Conservation (phyloP, 1,140 invertebrate species). For the Bombus terrestris region DNA sequence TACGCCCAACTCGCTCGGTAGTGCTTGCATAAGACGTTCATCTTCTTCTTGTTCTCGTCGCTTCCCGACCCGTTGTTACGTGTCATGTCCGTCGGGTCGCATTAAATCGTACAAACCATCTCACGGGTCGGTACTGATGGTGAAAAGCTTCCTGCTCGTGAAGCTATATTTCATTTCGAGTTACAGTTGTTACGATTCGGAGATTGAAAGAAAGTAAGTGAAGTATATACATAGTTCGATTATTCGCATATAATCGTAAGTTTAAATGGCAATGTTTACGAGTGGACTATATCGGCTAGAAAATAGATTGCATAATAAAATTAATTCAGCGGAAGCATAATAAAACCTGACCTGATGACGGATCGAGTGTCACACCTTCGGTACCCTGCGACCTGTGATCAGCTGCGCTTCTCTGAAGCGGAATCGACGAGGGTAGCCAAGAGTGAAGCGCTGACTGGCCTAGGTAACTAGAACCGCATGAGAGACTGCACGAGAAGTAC, state of each 20-base stretch:
- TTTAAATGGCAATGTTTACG: not conserved
- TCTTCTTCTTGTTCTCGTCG: conserved; percentile 37
- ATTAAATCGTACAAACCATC: conserved; percentile 59
- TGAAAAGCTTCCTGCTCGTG: conserved; percentile 33
- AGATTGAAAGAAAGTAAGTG: no score
- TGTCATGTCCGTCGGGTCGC: conserved; percentile 41
- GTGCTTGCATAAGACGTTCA: conserved; percentile 41
- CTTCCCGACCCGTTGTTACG: conserved; percentile 44
- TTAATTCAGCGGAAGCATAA: conserved; percentile 7
- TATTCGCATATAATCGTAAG: no score
- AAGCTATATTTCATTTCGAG: conserved; percentile 40
- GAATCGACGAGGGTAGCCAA: conserved; percentile 26
- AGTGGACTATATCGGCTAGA: not conserved
- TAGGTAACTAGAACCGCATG: conserved; percentile 41
- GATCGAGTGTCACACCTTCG: conserved; percentile 39
- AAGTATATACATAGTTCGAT: not conserved
- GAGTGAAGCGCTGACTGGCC: not conserved
- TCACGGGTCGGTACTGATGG: conserved; percentile 27
- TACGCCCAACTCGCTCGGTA: conserved; percentile 38
- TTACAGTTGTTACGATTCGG: not conserved
- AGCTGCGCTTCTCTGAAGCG: not conserved
- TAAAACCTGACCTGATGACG: not conserved
- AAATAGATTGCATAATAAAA: not conserved
- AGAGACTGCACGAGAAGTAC: not conserved
- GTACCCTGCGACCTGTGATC: conserved; percentile 33